Evolutionary conservation across 1,140 invertebrate species (phyloP).

Genomic region (Mya arenaria): DNA sequence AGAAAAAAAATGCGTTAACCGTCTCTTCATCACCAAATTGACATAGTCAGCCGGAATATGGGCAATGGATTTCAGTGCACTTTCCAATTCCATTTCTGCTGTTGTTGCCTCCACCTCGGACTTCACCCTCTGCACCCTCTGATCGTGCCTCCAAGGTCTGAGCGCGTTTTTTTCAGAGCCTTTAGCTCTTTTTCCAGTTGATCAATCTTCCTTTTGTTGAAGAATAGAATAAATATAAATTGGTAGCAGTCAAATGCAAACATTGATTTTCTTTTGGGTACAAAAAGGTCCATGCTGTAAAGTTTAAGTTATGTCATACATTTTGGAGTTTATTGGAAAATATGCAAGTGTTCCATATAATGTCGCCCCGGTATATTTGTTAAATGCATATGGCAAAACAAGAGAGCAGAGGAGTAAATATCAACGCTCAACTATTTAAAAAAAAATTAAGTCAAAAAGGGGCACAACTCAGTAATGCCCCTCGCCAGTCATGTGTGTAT

Average conservation of each 20-base stretch:
- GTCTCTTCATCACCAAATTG: neutral
- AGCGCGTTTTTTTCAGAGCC: neutral
- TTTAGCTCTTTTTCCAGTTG: neutral
- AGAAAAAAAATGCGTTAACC: neutral
- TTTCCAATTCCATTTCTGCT: neutral
- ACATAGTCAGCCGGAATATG: neutral
- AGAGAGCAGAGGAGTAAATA: too few species aligned
- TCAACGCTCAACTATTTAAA: too few species aligned
- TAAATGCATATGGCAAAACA: too few species aligned
- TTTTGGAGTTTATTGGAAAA: neutral
- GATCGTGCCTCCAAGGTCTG: neutral
- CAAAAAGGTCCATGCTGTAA: neutral
- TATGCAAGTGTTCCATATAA: too few species aligned
- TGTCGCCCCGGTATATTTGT: too few species aligned
- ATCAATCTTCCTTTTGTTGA: neutral
- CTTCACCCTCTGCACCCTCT: neutral
- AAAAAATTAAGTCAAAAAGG: too few species aligned
- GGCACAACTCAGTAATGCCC: too few species aligned
- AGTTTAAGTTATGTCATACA: neutral
- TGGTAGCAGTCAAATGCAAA: neutral
- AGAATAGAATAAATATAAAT: conserved; percentile 1
- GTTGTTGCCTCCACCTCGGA: neutral
- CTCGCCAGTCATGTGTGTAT: too few species aligned
- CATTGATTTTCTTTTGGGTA: neutral
- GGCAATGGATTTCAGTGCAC: neutral